Percentiles rank a stretch among this genome's conserved stretches.
phyloP scores from a whole-genome alignment of 2,113 vertebrate genomes.

The Calyptomena viridis region DNA sequence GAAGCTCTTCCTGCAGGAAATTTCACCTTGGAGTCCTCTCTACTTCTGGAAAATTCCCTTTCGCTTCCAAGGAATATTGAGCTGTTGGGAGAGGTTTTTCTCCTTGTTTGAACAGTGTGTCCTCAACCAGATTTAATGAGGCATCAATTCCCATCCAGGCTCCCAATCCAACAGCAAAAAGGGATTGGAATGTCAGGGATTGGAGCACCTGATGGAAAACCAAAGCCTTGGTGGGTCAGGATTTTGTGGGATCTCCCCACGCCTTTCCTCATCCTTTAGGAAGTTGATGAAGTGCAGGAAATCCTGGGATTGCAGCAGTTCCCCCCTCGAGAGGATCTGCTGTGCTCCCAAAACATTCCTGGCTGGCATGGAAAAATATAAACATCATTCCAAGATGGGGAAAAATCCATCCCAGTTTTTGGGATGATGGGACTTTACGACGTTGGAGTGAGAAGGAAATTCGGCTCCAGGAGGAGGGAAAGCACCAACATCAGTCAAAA shows the following conservation, averaged over 20 bases:
- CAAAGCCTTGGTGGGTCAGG: not conserved
- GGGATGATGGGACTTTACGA: no score
- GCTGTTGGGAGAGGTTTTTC: not conserved
- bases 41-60: not conserved
- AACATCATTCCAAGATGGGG: no score
- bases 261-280: no score
- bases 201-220: not conserved
- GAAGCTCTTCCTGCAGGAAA: not conserved
- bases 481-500: not conserved
- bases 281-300: no score
- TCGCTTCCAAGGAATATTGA: no score
- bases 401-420: not conserved
- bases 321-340: no score
- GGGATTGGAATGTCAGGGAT: not conserved
- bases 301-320: no score
- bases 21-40: not conserved
- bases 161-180: not conserved
- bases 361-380: no score
- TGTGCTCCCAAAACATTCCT: no score
- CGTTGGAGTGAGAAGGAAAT: not conserved
- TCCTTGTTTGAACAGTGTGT: not conserved
- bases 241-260: no score
- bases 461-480: not conserved
- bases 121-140: no score
- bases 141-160: not conserved